These are phyloP conservation scores for Mesorhabditis belari DNA, from an alignment of 2,888 invertebrate genomes.

Conservation along the genomic window DNA sequence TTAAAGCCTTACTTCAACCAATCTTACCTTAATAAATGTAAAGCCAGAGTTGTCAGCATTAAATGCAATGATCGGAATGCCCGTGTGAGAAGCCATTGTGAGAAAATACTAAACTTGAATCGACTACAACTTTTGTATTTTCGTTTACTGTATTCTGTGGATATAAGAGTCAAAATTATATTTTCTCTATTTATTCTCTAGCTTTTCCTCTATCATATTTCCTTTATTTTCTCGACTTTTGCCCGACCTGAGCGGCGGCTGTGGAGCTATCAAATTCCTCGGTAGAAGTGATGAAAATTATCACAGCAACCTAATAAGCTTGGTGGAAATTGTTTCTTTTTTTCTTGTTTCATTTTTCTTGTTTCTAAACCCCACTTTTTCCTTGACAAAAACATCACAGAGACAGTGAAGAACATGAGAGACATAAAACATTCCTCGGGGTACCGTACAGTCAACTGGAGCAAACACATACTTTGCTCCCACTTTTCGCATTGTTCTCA, in stretches of 20 bases:
- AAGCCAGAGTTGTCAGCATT: conserved; percentile 89
- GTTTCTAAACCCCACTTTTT: too few species aligned
- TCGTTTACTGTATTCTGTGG: too few species aligned
- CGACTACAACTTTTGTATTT: too few species aligned
- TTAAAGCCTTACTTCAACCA: too few species aligned
- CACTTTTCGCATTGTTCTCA: conserved; percentile 32
- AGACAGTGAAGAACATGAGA: conserved; percentile 44
- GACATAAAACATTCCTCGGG: conserved; percentile 44
- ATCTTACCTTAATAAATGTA: conserved; percentile 35
- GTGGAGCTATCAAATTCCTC: conserved; percentile 45
- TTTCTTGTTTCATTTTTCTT: conserved; percentile 4
- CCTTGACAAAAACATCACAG: conserved; percentile 21
- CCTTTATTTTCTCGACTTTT: too few species aligned
- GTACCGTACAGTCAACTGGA: conserved; percentile 43
- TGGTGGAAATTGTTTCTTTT: conserved; percentile 15
- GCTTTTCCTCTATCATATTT: too few species aligned
- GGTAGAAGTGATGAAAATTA: conserved; percentile 44
- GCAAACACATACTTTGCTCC: conserved; percentile 30
- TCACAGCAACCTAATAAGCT: conserved; percentile 39
- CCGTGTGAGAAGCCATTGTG: conserved; percentile 54
- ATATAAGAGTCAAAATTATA: too few species aligned
- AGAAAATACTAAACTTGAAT: conserved; percentile 28
- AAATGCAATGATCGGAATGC: conserved; percentile 93
- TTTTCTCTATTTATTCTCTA: too few species aligned
- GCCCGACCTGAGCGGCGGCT: conserved; percentile 28